phyloP scores from a whole-genome alignment of 2,888 invertebrate genomes.

The Malthinus flaveolus region DNA sequence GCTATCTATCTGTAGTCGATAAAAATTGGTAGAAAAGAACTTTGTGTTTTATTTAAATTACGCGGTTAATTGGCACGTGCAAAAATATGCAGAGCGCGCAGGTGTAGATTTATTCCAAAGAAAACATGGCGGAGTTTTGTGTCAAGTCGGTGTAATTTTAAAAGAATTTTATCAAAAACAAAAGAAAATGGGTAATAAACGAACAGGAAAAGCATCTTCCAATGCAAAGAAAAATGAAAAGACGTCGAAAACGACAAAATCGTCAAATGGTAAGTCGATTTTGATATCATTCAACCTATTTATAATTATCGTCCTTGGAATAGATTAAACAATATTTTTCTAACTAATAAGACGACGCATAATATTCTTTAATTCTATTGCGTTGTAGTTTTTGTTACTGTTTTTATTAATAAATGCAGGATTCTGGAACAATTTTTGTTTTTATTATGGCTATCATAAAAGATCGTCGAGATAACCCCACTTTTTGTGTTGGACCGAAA shows the following conservation, averaged over 20 bases:
- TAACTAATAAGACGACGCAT: not conserved
- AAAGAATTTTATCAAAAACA: conserved; percentile 17
- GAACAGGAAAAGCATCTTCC: conserved; percentile 20
- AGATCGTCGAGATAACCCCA: too few relatives aligned
- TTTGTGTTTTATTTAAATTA: not conserved
- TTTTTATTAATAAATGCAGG: too few relatives aligned
- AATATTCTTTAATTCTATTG: not conserved
- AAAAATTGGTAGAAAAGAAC: too few relatives aligned
- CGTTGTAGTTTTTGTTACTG: too few relatives aligned
- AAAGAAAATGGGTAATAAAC: conserved; percentile 31
- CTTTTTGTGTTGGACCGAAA: too few relatives aligned
- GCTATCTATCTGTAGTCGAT: not conserved
- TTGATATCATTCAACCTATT: not conserved
- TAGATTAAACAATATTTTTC: conserved; percentile 16
- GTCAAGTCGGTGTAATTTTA: conserved; percentile 11
- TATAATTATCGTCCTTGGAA: conserved; percentile 15
- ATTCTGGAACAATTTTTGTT: too few relatives aligned
- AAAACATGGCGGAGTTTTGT: conserved; percentile 20
- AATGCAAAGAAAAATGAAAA: conserved; percentile 23
- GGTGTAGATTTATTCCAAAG: conserved; percentile 7
- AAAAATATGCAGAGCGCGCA: conserved; percentile 6
- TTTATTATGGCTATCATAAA: too few relatives aligned
- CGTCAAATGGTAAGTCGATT: conserved; percentile 17
- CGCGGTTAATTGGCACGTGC: conserved; percentile 12
- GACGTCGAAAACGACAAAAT: conserved; percentile 24